Evolutionary conservation across 2,113 vertebrate genomes (phyloP).

Genomic region (Hoplias malabaricus): DNA sequence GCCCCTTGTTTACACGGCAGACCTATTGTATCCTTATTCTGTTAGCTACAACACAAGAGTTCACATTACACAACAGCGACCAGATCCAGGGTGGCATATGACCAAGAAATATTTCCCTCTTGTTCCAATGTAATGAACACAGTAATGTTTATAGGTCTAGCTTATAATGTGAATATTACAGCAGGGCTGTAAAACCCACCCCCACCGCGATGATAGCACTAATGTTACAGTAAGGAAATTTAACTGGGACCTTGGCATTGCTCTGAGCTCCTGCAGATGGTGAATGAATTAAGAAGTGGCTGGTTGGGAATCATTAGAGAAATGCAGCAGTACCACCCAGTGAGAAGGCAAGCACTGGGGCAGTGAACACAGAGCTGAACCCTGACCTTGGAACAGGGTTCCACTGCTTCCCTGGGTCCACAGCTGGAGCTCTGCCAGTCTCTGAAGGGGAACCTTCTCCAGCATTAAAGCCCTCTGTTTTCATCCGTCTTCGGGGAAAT

Average conservation of each 20-base stretch:
- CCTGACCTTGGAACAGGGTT: slow-evolving; percentile 12
- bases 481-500: slow-evolving; percentile 20
- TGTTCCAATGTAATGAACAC: slow-evolving; percentile 28
- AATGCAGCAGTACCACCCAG: slow-evolving; percentile 32
- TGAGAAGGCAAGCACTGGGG: slow-evolving; percentile 5
- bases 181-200: slow-evolving; percentile 37
- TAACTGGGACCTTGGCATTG: slow-evolving; percentile 23
- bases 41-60: background rate
- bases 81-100: slow-evolving; percentile 25
- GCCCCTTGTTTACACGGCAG: background rate
- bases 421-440: slow-evolving; percentile 15
- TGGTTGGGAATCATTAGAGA: slow-evolving; percentile 27
- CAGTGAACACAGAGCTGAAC: slow-evolving; percentile 22
- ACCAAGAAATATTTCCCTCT: slow-evolving; percentile 39
- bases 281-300: slow-evolving; percentile 25
- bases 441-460: slow-evolving; percentile 27
- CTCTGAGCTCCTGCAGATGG: slow-evolving; percentile 28
- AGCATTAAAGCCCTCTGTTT: background rate
- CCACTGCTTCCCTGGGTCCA: slow-evolving; percentile 25
- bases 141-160: slow-evolving; percentile 52
- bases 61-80: slow-evolving; percentile 25
- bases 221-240: slow-evolving; percentile 30
- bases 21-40: background rate
- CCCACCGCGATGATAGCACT: slow-evolving; percentile 31
- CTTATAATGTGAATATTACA: slow-evolving; percentile 50